Percentiles rank a stretch among this genome's conserved stretches.
Evolutionary conservation across 2,888 invertebrate species (phyloP).

Genomic region (Coelinius sp.): DNA sequence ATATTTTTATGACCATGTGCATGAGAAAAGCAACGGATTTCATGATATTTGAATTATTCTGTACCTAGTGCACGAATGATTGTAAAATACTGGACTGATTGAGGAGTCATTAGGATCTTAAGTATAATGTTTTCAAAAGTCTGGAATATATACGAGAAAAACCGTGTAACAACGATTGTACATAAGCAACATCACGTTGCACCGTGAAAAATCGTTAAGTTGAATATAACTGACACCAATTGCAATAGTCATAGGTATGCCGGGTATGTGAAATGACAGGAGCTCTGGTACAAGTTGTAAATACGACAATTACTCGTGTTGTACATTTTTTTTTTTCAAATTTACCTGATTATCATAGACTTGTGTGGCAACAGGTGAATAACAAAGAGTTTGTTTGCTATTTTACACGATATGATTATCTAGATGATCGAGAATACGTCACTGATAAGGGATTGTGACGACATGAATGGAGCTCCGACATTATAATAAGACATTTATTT

Average conservation of each 20-base stretch:
- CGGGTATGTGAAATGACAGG: slow-evolving; percentile 20
- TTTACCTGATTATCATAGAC: neutral
- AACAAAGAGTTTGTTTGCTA: neutral
- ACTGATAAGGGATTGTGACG: neutral
- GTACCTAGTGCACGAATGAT: neutral
- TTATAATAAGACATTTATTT: no score
- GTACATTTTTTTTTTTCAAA: neutral
- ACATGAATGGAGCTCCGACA: neutral
- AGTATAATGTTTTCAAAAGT: slow-evolving; percentile 22
- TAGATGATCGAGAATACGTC: neutral
- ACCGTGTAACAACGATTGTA: neutral
- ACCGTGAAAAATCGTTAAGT: slow-evolving; percentile 30
- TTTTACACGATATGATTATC: neutral
- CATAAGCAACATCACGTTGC: slow-evolving; percentile 24
- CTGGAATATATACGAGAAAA: slow-evolving; percentile 3
- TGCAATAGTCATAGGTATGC: slow-evolving; percentile 31
- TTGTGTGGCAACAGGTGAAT: neutral
- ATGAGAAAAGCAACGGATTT: neutral
- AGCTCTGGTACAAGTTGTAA: neutral
- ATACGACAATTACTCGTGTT: slow-evolving; percentile 5
- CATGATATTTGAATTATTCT: neutral
- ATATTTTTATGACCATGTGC: slow-evolving; percentile 38
- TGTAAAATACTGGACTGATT: slow-evolving; percentile 15
- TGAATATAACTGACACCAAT: slow-evolving; percentile 29
- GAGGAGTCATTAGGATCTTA: slow-evolving; percentile 22